These are phyloP conservation scores for Odontesthes bonariensis DNA, from an alignment of 2,113 vertebrate genomes.

Conservation along the genomic window DNA sequence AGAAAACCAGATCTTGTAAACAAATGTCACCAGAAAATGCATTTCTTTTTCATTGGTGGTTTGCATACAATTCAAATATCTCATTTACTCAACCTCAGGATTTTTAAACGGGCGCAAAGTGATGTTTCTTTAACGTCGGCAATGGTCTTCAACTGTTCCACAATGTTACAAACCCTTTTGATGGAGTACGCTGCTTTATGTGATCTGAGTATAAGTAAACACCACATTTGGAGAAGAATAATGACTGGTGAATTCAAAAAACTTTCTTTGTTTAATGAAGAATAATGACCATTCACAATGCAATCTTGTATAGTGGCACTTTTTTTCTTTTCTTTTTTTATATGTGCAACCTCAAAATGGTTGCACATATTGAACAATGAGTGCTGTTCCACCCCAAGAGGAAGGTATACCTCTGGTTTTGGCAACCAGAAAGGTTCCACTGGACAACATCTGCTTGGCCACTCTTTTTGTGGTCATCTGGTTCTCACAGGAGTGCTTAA, in stretches of 20 bases:
- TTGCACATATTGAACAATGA: background rate
- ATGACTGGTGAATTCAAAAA: background rate
- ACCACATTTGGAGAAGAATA: background rate
- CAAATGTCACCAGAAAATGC: slow-evolving; percentile 3
- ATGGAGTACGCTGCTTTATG: background rate
- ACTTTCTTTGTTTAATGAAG: background rate
- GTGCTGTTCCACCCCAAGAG: slow-evolving; percentile 17
- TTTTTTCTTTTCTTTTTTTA: background rate
- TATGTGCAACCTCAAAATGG: background rate
- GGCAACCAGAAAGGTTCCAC: slow-evolving; percentile 25
- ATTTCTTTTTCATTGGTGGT: background rate
- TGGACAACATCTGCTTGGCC: slow-evolving; percentile 63
- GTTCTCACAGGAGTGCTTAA: slow-evolving; percentile 20
- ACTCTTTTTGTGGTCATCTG: slow-evolving; percentile 35
- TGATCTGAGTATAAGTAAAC: background rate
- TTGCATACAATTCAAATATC: background rate
- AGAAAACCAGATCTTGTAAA: slow-evolving; percentile 35
- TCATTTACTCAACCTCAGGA: slow-evolving; percentile 5
- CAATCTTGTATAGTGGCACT: background rate
- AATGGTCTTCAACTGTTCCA: background rate
- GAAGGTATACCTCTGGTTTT: slow-evolving; percentile 18
- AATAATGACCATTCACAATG: background rate
- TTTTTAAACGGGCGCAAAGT: background rate
- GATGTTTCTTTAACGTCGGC: background rate
- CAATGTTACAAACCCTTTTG: background rate